These are phyloP conservation scores for Folsomia candida DNA, from an alignment of 2,888 invertebrate species.

Conservation along the genomic window DNA sequence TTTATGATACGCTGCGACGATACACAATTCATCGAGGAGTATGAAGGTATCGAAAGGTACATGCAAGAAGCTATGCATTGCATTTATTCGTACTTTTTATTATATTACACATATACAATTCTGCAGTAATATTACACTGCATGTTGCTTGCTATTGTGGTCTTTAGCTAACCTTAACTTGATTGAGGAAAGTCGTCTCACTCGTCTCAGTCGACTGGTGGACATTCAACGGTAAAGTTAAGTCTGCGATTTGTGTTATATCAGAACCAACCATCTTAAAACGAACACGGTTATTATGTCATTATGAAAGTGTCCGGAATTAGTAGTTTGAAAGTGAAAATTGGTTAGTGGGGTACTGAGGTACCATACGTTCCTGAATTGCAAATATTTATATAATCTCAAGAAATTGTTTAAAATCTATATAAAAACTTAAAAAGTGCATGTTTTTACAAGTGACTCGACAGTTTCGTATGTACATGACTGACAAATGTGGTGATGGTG, in stretches of 20 bases:
- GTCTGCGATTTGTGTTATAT: background rate
- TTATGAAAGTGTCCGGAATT: background rate
- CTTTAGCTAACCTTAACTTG: slow-evolving; percentile 1
- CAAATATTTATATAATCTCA: too few species aligned
- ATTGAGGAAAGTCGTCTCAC: slow-evolving; percentile 17
- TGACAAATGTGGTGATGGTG: too few species aligned
- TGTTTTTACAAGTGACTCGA: too few species aligned
- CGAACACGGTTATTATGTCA: background rate
- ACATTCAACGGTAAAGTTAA: background rate
- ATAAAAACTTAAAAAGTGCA: too few species aligned
- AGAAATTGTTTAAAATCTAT: too few species aligned
- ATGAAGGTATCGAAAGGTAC: background rate
- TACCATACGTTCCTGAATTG: too few species aligned
- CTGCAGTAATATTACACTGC: background rate
- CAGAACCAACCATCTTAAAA: background rate
- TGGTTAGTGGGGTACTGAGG: too few species aligned
- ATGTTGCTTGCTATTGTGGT: background rate
- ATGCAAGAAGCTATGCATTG: background rate
- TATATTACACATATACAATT: background rate
- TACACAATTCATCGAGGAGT: too few species aligned
- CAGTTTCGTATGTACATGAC: too few species aligned
- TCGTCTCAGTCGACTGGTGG: slow-evolving; percentile 15
- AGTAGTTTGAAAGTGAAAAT: background rate
- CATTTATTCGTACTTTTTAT: background rate
- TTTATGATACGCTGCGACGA: too few species aligned